These are phyloP conservation scores for Erethizon dorsatum DNA, from an alignment of 2,797 vertebrate species.

Conservation along the genomic window DNA sequence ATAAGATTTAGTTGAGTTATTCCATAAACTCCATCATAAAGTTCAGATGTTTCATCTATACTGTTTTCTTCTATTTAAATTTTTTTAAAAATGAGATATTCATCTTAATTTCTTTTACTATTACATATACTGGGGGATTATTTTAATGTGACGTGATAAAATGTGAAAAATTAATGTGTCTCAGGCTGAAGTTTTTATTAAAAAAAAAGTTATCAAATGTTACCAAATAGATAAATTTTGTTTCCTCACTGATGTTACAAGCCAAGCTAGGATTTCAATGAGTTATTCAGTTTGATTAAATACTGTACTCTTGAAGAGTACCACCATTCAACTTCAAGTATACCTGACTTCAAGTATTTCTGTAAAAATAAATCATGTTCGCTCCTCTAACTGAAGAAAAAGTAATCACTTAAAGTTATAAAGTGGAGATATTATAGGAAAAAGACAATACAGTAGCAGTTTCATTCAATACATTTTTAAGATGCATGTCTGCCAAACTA, in stretches of 20 bases:
- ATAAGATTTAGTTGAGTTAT: conserved; percentile 76
- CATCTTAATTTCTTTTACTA: conserved; percentile 74
- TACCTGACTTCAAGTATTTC: not conserved
- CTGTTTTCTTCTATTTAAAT: conserved; percentile 56
- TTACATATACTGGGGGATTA: conserved; percentile 31
- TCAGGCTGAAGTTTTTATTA: conserved; percentile 78
- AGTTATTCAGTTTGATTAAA: conserved; percentile 29
- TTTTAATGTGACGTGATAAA: conserved; percentile 77
- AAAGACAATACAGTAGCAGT: conserved; percentile 51
- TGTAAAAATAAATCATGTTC: conserved; percentile 32
- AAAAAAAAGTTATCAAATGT: conserved; percentile 69
- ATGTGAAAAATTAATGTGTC: conserved; percentile 69
- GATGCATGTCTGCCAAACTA: conserved; percentile 82
- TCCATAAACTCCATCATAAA: conserved; percentile 62
- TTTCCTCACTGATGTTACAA: conserved; percentile 41
- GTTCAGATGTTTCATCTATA: conserved; percentile 66
- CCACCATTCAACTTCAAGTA: conserved; percentile 41
- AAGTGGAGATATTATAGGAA: conserved; percentile 42
- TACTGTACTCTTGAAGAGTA: not conserved
- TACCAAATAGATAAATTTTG: conserved; percentile 62
- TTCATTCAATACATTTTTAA: conserved; percentile 78
- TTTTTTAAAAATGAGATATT: conserved; percentile 61
- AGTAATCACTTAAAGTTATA: conserved; percentile 40
- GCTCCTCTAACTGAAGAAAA: conserved; percentile 49
- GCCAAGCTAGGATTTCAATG: conserved; percentile 33